Evolutionary conservation across 2,888 invertebrate genomes (phyloP).

Genomic region (Melikaiella ostensackeni): DNA sequence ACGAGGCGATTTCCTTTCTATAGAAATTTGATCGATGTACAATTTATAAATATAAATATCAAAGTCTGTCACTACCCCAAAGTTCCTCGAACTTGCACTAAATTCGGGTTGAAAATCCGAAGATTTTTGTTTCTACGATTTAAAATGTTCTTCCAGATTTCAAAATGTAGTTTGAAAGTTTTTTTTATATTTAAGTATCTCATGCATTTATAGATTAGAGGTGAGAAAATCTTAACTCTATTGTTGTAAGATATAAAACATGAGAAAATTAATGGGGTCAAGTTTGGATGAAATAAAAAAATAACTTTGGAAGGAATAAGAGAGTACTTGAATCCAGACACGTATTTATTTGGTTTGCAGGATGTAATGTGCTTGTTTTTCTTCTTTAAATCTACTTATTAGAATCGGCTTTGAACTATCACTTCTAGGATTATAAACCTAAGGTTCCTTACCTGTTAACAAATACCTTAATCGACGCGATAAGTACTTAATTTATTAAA

Average conservation of each 20-base stretch:
- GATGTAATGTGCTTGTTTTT: slow-evolving; percentile 47
- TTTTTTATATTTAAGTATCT: neutral
- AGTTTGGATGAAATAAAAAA: neutral
- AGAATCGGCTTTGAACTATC: slow-evolving; percentile 33
- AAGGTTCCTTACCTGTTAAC: slow-evolving; percentile 45
- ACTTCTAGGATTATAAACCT: slow-evolving; percentile 43
- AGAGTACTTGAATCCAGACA: slow-evolving; percentile 54
- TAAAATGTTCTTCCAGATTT: slow-evolving; percentile 1
- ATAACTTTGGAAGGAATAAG: slow-evolving; percentile 15
- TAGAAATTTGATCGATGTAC: neutral
- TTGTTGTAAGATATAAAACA: neutral
- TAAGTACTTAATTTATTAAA: slow-evolving; percentile 63
- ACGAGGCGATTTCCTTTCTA: neutral
- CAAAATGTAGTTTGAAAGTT: neutral
- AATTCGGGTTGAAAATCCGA: neutral
- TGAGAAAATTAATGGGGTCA: neutral
- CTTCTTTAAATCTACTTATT: slow-evolving; percentile 8
- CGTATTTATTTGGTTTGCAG: slow-evolving; percentile 57
- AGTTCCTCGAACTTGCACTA: neutral
- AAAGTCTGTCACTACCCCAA: neutral
- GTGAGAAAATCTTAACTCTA: neutral
- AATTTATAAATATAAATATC: neutral
- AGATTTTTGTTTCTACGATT: neutral
- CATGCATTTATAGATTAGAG: neutral
- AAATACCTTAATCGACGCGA: slow-evolving; percentile 51